Base-by-base conservation (phyloP, 1,140 invertebrate genomes). In the Cyrtorhinus lividipennis region DNA sequence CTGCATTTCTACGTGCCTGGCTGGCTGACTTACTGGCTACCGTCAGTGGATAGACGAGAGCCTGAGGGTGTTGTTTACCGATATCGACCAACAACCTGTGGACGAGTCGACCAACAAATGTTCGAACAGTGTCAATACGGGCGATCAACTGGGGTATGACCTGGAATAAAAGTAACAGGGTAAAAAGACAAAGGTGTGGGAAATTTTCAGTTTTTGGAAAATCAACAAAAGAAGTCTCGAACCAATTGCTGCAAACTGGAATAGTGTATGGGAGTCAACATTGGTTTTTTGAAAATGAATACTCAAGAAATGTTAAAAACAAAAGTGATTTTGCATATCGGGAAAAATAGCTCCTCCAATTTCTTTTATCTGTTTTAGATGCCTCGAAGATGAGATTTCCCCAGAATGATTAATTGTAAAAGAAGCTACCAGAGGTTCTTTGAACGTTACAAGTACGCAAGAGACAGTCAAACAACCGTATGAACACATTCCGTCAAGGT, bases 61-160 rank as follows among this genome's bases (percentile, higher is more conserved):
- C 95, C 78, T 95, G 80, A 1, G 87, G 88, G 75, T 90, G 87
- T 38, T 86, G 84, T 70, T 90, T 90, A 10, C 95, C 93, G 69
- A 99, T 94, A 71, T 98, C 94, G 61, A 94, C 90, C 1, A 99
- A 75, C 2, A 99, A 76, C 69, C 94, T 87, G 73, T 96, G 89
- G 66, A 99, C 95, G 15, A 98, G 78, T 62, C 88, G 82, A 0
- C 87, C 88, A 0, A 98, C 94, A 56, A 93, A 72, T 64, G 84
- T 83, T 24, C 92, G 79, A 0, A 89, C 88, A 0, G 93, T 95
- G 71, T 99, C 97, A 65, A 99, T 97, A 57, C 96, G 80, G 1
- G 96, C 95, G 67, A 99, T 99, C 1, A 99, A 75, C 74, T 99
- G 97, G 0, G 97, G 97, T 67, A 99, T 98, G 0, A 99, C 95